A percentile compares a stretch with the other conserved stretches of the same genome.
phyloP scores from a whole-genome alignment of 2,797 vertebrate genomes.

The Malurus leucopterus region DNA sequence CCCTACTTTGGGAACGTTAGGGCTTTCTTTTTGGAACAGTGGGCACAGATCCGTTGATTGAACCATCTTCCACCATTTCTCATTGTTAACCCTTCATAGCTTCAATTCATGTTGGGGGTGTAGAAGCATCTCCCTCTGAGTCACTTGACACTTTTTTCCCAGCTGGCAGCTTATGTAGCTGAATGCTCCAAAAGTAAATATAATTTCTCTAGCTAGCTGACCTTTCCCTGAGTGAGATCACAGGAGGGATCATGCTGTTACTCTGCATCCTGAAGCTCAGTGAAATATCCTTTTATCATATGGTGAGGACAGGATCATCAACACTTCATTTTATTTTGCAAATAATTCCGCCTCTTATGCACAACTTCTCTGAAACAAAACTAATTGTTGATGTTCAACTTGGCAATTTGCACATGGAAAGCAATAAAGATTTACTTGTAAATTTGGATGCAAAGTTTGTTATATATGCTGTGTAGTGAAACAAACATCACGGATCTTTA shows the following conservation, averaged over 20 bases:
- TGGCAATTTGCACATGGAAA: neutral
- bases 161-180: conserved; percentile 11
- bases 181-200: conserved; percentile 47
- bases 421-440: neutral
- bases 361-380: neutral
- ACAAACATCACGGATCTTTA: neutral
- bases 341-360: neutral
- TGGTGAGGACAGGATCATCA: neutral
- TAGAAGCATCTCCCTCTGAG: conserved; percentile 22
- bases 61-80: conserved; percentile 20
- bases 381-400: neutral
- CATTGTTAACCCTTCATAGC: conserved; percentile 35
- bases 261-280: neutral
- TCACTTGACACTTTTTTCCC: conserved; percentile 16
- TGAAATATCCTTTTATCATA: neutral
- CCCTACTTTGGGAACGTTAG: conserved; percentile 26
- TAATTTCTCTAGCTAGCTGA: conserved; percentile 6
- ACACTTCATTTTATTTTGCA: conserved; percentile 18
- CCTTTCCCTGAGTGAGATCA: neutral
- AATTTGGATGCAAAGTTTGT: neutral
- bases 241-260: conserved; percentile 4
- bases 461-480: neutral
- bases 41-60: neutral
- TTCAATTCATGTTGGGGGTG: neutral
- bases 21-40: conserved; percentile 31